Evolutionary conservation across 2,797 vertebrate genomes (phyloP), one percentile per base, ranked within the genome.

Genomic region (Neoniphon sammara): DNA sequence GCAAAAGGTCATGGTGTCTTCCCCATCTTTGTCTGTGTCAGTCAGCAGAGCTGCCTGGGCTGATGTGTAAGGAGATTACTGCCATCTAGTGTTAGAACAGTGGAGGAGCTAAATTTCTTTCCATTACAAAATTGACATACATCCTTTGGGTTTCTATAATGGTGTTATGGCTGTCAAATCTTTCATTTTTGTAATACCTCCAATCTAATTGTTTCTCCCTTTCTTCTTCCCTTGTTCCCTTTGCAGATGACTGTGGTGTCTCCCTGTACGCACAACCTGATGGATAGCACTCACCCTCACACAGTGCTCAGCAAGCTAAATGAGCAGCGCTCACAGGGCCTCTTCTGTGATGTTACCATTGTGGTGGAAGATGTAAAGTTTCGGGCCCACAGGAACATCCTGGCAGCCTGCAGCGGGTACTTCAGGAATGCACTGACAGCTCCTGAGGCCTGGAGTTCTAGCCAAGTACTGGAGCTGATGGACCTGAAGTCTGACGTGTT

Each of bases 281-380:
- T 96, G 94, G 97, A 99, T 17, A 94, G 94, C 89, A 92, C 95
- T 55, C 97, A 99, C 89, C 94, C 97, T 78, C 95, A 95, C 77
- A 93, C 93, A 1, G 95, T 99, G 58, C 97, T 99, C 42, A 95
- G 95, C 85, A 95, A 94, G 89, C 93, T 99, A 82, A 98, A 98
- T 11, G 98, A 99, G 82, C 98, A 99, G 84, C 97, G 97, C 49
- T 96, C 95, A 36, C 95, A 95, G 66, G 98, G 97, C 74, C 94
- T 98, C 82, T 95, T 99, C 83, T 99, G 98, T 25, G 98, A 99
- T 65, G 96, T 99, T 66, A 99, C 97, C 62, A 96, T 99, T 66
- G 97, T 99, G 21, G 98, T 99, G 88, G 98, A 98, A 88, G 98
- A 99, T 72, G 97, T 97, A 55, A 99, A 99, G 90, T 99, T 99